Base-by-base conservation (phyloP, 2,888 invertebrate genomes). In the Drosophila paranaensis region DNA sequence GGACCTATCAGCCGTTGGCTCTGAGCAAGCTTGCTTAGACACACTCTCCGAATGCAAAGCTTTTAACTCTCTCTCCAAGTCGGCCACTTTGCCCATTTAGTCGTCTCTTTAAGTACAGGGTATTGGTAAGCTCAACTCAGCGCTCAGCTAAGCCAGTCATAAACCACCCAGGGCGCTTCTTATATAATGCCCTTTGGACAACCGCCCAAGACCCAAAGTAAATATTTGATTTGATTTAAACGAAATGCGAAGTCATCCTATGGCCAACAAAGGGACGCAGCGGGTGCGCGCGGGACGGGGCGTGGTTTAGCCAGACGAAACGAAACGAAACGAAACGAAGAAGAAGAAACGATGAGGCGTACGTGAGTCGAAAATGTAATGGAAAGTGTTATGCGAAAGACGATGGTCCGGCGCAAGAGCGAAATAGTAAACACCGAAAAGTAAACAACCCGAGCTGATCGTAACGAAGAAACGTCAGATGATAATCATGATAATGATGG, bases 161-260 rank as follows among this genome's bases (percentile, higher is more conserved):
- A 79, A 88, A 78, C 86, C 88, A 84, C 83, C 84, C 88, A 84
- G 63, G 78, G 84, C 80, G 82, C 56, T 57, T 60, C 74, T 88
- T 84, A 85, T 68, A 85, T 84, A 84, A 84, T 71, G 62, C 82
- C 79, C 74, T 78, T 74, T 60, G 68, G 60, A 60, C 60, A 57
- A 57, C 50, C 70, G 75, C 69, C 77, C 71, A 70, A 70, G 66
- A 76, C 73, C 54, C 68, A 33, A 65, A 74, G 66, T 60, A 84
- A 84, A 84, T 84, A 84, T 84, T 84, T 84, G 88, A 86, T 82
- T 84, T 85, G 76, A 86, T 88, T 88, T 88, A 79, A 86, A 69
- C 75, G 72, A 85, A 85, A 85, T 71, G 78, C 81, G 76, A 66
- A 88, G 88, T 88, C 84, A 85, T 77, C 71, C 42, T 43, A 8